Percentiles rank a stretch among this genome's conserved stretches.
These are phyloP conservation scores for Beris morrisii DNA, from an alignment of 2,888 invertebrate species.

Conservation along the genomic window DNA sequence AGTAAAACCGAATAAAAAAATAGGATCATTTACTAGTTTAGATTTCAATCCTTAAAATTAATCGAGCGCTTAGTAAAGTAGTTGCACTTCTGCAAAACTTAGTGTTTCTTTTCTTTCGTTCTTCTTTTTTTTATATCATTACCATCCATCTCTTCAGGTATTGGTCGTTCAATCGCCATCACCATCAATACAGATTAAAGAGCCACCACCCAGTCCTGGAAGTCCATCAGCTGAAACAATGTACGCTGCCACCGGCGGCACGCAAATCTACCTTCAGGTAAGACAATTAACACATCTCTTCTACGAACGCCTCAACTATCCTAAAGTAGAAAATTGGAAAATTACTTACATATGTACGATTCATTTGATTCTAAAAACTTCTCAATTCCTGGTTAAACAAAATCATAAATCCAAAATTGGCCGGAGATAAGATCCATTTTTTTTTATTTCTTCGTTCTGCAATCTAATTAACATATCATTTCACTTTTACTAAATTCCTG, in stretches of 20 bases:
- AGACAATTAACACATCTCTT: slow-evolving; percentile 39
- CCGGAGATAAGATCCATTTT: slow-evolving; percentile 7
- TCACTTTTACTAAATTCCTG: slow-evolving; percentile 42
- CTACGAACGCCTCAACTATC: background rate
- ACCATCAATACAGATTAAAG: slow-evolving; percentile 52
- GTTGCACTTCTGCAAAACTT: slow-evolving; percentile 15
- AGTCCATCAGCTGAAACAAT: slow-evolving; percentile 53
- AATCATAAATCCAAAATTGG: background rate
- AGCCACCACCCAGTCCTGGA: slow-evolving; percentile 53
- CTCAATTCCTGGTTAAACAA: background rate
- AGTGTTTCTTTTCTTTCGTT: slow-evolving; percentile 27
- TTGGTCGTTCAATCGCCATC: slow-evolving; percentile 53
- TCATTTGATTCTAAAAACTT: background rate
- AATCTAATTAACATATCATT: slow-evolving; percentile 44
- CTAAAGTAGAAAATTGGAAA: slow-evolving; percentile 1
- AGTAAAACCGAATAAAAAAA: no score
- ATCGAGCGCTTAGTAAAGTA: no score
- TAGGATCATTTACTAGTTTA: no score
- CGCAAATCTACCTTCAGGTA: slow-evolving; percentile 58
- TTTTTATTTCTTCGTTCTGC: background rate
- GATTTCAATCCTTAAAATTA: no score
- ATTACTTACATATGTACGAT: slow-evolving; percentile 1
- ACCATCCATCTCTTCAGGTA: slow-evolving; percentile 48
- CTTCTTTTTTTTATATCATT: slow-evolving; percentile 27
- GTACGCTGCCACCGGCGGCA: slow-evolving; percentile 57